phyloP scores from a whole-genome alignment of 2,797 vertebrate species.

The Pseudochromis fuscus region DNA sequence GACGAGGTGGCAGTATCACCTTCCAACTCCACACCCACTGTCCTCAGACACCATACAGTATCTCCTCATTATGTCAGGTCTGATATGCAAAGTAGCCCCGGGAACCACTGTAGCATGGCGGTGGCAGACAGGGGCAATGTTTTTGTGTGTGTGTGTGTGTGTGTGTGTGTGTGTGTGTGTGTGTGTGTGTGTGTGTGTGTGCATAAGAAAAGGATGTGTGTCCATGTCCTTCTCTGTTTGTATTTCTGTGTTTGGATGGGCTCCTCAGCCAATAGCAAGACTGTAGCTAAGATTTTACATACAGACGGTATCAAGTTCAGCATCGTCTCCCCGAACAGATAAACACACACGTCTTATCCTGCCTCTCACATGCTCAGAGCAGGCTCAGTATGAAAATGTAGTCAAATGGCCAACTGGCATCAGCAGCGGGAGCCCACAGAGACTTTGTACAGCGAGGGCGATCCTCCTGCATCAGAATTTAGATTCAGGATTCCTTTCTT shows the following conservation, averaged over 20 bases:
- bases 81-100: constrained; percentile 68
- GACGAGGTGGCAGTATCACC: constrained; percentile 60
- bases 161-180: constrained; percentile 1
- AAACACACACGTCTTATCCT: constrained; percentile 57
- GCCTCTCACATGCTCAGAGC: constrained; percentile 36
- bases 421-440: constrained; percentile 33
- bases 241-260: constrained; percentile 27
- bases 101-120: constrained; percentile 50
- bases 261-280: constrained; percentile 28
- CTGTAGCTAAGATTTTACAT: constrained; percentile 42
- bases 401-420: constrained; percentile 79
- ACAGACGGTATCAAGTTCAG: constrained; percentile 35
- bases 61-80: constrained; percentile 69
- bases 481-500: constrained; percentile 1
- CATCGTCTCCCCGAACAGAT: constrained; percentile 32
- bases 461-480: constrained; percentile 24
- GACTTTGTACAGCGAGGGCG: constrained; percentile 12
- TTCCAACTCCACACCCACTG: constrained; percentile 65
- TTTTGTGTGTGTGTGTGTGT: constrained; percentile 23
- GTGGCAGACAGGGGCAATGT: constrained; percentile 25
- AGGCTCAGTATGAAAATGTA: constrained; percentile 78
- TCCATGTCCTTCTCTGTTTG: constrained; percentile 29
- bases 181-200: neutral
- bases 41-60: constrained; percentile 63
- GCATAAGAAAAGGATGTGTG: neutral